A percentile compares a stretch with the other conserved stretches of the same genome.
These are phyloP conservation scores for Prinia subflava DNA, from an alignment of 2,113 vertebrate genomes.

Conservation along the genomic window DNA sequence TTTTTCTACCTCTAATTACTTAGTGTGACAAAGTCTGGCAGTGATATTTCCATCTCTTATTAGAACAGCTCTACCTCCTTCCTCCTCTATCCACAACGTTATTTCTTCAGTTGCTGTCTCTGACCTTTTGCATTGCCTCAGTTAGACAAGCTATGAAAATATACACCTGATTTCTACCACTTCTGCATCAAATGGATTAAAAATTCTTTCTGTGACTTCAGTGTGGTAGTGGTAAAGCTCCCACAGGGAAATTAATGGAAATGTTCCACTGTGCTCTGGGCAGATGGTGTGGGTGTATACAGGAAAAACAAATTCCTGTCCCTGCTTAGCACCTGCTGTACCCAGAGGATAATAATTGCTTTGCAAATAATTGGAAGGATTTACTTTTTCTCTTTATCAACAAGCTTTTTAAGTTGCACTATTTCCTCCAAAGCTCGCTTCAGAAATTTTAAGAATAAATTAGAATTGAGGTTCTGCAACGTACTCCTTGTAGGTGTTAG, in stretches of 20 bases:
- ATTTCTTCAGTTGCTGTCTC: background rate
- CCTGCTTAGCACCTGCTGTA: background rate
- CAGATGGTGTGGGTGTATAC: background rate
- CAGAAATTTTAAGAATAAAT: background rate
- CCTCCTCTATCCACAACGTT: background rate
- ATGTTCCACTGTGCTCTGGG: background rate
- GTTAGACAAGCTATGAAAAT: background rate
- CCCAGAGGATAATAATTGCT: background rate
- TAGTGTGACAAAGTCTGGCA: background rate
- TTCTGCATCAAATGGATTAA: background rate
- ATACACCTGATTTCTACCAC: background rate
- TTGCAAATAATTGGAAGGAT: background rate
- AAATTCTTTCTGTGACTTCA: background rate
- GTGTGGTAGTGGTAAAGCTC: background rate
- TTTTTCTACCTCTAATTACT: background rate
- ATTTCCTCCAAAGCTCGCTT: background rate
- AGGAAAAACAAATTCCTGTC: background rate
- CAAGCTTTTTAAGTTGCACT: background rate
- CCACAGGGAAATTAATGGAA: background rate
- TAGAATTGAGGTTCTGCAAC: background rate
- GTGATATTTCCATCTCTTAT: background rate
- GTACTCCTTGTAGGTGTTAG: background rate
- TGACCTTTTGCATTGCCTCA: background rate
- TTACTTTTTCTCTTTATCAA: background rate
- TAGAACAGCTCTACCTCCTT: background rate